phyloP scores from a whole-genome alignment of 92 coral and sea anemone genomes.

The Epizoanthus fatuus region DNA sequence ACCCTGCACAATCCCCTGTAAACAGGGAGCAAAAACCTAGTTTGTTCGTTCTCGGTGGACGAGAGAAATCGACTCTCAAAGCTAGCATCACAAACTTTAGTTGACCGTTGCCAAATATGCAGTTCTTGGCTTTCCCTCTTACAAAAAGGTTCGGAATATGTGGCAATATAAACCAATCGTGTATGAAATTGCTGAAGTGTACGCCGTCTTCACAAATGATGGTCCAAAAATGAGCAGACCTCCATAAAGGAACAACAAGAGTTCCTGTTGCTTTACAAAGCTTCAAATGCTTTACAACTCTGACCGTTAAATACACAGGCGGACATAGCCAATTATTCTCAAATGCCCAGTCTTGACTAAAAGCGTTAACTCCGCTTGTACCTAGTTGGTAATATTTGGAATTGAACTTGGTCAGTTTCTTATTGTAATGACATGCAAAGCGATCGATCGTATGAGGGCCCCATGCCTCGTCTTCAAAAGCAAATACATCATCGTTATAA shows the following conservation, averaged over 20 bases:
- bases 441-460: slow-evolving; percentile 63
- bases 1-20: slow-evolving; percentile 8
- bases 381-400: slow-evolving; percentile 63
- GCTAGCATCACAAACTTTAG: slow-evolving; percentile 59
- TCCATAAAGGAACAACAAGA: slow-evolving; percentile 67
- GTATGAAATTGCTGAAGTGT: slow-evolving; percentile 44
- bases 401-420: slow-evolving; percentile 47
- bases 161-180: slow-evolving; percentile 51
- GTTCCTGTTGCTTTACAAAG: slow-evolving; percentile 53
- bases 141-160: slow-evolving; percentile 28
- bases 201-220: slow-evolving; percentile 63
- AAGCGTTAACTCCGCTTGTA: slow-evolving; percentile 77
- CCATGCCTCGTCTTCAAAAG: slow-evolving; percentile 53
- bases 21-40: slow-evolving; percentile 25
- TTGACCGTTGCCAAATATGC: slow-evolving; percentile 50
- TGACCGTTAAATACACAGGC: slow-evolving; percentile 22
- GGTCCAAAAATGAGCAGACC: slow-evolving; percentile 71
- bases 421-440: slow-evolving; percentile 68
- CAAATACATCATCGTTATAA: slow-evolving; percentile 53
- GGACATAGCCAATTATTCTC: slow-evolving; percentile 29
- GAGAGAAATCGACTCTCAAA: slow-evolving; percentile 55
- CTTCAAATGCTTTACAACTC: slow-evolving; percentile 32
- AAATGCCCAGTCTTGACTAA: slow-evolving; percentile 42
- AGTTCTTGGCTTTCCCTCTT: slow-evolving; percentile 40
- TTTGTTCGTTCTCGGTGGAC: neutral